phyloP scores from a whole-genome alignment of 2,888 invertebrate species.

The Parnassius orleans region DNA sequence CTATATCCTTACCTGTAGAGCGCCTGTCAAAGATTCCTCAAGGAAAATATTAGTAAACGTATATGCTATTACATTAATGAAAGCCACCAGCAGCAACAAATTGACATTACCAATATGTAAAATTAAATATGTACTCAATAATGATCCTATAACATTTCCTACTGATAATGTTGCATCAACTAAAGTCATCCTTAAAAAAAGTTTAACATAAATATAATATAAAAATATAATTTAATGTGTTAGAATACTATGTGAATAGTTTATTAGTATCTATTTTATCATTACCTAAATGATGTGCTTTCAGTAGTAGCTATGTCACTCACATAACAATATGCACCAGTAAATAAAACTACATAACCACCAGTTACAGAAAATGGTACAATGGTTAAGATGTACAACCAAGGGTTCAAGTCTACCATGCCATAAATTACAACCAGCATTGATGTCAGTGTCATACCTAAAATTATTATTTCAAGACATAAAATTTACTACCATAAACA shows the following conservation, averaged over 20 bases:
- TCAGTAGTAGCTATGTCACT: slow-evolving; percentile 82
- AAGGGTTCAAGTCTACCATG: slow-evolving; percentile 60
- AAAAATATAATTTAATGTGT: neutral
- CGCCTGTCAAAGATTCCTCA: slow-evolving; percentile 74
- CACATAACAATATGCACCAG: slow-evolving; percentile 83
- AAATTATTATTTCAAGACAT: slow-evolving; percentile 32
- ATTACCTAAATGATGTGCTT: slow-evolving; percentile 82
- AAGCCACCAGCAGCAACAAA: slow-evolving; percentile 72
- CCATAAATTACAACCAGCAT: slow-evolving; percentile 58
- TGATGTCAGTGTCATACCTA: slow-evolving; percentile 57
- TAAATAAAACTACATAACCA: slow-evolving; percentile 82
- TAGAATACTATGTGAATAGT: neutral
- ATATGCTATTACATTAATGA: slow-evolving; percentile 65
- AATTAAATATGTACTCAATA: slow-evolving; percentile 82
- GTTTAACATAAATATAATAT: slow-evolving; percentile 1
- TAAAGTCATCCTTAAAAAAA: slow-evolving; percentile 80
- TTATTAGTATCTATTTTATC: slow-evolving; percentile 1
- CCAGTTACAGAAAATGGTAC: slow-evolving; percentile 82
- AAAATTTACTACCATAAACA: neutral
- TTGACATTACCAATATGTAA: slow-evolving; percentile 75
- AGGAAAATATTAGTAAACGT: slow-evolving; percentile 72
- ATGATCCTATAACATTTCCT: slow-evolving; percentile 83
- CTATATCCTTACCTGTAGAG: slow-evolving; percentile 49
- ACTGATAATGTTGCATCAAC: slow-evolving; percentile 81
- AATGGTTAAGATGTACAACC: slow-evolving; percentile 76